Evolutionary conservation across 2,797 vertebrate species (phyloP), one percentile per base, ranked within the genome.

Genomic region (Coregonus sp.): DNA sequence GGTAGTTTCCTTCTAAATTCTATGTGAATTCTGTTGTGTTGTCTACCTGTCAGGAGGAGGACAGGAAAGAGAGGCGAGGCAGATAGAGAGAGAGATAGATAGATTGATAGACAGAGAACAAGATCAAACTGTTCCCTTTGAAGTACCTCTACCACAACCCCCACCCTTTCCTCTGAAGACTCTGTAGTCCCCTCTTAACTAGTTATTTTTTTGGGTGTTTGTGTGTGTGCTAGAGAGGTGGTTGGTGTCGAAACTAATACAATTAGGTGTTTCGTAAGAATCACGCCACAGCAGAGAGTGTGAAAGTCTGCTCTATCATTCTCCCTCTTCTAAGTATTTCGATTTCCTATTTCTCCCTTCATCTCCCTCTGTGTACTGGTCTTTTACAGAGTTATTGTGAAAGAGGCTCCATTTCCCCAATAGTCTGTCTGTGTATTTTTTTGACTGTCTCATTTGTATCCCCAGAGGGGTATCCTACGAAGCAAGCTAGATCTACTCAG

Each of bases 311-410:
- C 40, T 40, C 7, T 40, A 25, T 25, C 25, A 25, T 25, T 40
- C 40, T 40, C 67, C 15, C 67, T 37, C 66, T 69, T 40, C 67
- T 69, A 31, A 18, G 15, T 69, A 35, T 47, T 33, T 69, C 67
- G 40, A 35, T 69, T 71, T n/a, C 47, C 47, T 50, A 37, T 71
- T 40, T 71, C n/a, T 71, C 70, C 40, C 68, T 47, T 18, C 40
- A 33, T 70, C 37, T 47, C 37, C n/a, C 37, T n/a, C 35, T 47
- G n/a, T 56, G 5, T n/a, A n/a, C 54, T 6, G 54, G 54, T 2
- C 54, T 56, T 56, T 18, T n/a, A 56, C 18, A 5, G 6, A n/a
- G n/a, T 40, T 5, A 6, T 56, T 56, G 54, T 56, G 5, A n/a
- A 56, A 56, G 54, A n/a, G 54, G 12, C 54, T 56, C 51, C 51